A percentile compares a stretch with the other conserved stretches of the same genome.
These are phyloP conservation scores for Metopia argyrocephala DNA, from an alignment of 2,888 invertebrate species.

Conservation along the genomic window DNA sequence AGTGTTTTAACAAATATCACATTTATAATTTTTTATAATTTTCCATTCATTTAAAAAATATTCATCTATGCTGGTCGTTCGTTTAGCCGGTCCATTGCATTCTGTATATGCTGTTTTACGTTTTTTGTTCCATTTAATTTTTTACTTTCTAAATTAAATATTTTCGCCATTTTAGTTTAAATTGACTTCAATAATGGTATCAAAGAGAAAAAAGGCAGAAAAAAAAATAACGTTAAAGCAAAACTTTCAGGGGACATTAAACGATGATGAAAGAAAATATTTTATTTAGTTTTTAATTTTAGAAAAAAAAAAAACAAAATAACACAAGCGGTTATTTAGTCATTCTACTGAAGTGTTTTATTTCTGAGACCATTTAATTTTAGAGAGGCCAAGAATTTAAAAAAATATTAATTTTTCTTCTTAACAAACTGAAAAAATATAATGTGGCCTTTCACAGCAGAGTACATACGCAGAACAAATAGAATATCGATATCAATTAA, in stretches of 20 bases:
- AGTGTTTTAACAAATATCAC: constrained; percentile 32
- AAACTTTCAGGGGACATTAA: constrained; percentile 15
- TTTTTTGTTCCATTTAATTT: neutral
- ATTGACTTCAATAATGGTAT: constrained; percentile 49
- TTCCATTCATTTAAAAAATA: constrained; percentile 2
- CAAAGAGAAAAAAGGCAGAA: neutral
- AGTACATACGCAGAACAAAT: no score
- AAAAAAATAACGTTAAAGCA: neutral
- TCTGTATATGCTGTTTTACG: neutral
- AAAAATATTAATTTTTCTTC: no score
- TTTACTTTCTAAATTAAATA: constrained; percentile 59
- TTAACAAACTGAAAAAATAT: no score
- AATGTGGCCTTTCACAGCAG: no score
- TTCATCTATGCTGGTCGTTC: neutral
- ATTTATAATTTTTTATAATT: constrained; percentile 58
- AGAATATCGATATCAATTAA: no score
- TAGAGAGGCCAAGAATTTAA: no score
- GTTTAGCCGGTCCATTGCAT: neutral
- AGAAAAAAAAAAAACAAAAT: neutral
- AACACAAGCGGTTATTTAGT: neutral
- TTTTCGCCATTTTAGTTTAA: constrained; percentile 43
- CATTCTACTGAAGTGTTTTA: constrained; percentile 9
- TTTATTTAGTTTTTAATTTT: constrained; percentile 15
- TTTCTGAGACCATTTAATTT: neutral
- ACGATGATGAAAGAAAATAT: neutral